Base-by-base conservation (phyloP, 35 echinoderm and acorn worm species). In the Antedon bifida region DNA sequence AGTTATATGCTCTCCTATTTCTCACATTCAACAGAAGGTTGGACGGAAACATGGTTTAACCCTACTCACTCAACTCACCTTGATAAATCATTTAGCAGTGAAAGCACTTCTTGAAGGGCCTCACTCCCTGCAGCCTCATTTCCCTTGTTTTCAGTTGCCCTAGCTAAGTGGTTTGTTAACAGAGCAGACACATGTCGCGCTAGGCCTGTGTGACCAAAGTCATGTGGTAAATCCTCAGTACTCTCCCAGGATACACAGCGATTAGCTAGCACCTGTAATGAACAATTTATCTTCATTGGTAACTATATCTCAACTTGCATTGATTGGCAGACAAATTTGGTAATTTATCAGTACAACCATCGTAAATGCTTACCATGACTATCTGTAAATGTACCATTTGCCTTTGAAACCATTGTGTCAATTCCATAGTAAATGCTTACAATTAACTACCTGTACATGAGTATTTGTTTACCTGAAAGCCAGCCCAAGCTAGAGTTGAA, bases 231-330 rank as follows among this genome's bases (percentile, higher is more conserved):
- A 39, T 78, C 73, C 75, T 92, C 90, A 32, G 88, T 86, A 32
- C 86, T 84, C 44, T 92, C 90, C 90, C 90, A 92, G 3, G 90
- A 92, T 31, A 92, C 90, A 78, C 90, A 92, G 51, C 90, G 86
- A 73, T 81, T 92, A 39, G 90, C 90, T 56, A 92, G 86, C 16
- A 92, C 90, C 90, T 92, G 36, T 19, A 23, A 30, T 30, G 33
- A 19, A n/a, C 1, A 1, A 86, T n/a, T 46, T 78, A n/a, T 77
- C 33, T 77, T 30, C 12, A 77, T n/a, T n/a, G n/a, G n/a, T n/a
- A n/a, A n/a, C n/a, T n/a, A n/a, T 74, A 23, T 0, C 0, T 0
- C 29, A 23, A 29, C 29, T 0, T 74, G 0, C 19, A 74, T 74
- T 19, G 56, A 23, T 0, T 23, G 19, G 0, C 21, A 78, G 17